Base-by-base conservation (phyloP, 2,888 invertebrate genomes). In the Zhuqinia jingwanae region DNA sequence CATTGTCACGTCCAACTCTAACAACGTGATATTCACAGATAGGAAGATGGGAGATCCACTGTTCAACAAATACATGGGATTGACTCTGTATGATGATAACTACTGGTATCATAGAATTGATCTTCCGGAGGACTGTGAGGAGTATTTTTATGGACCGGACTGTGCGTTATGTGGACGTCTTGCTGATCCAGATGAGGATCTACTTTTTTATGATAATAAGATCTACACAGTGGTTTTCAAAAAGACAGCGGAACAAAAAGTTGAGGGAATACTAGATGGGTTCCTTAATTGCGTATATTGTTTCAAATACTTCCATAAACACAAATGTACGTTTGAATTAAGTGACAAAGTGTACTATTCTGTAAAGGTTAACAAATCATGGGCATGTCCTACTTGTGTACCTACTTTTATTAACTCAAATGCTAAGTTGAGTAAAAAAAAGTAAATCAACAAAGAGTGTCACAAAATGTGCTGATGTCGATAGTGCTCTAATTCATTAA, bases 381-480 rank as follows among this genome's bases (percentile, higher is more conserved):
- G 60, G 60, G 10, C 60, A 60, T 60, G 60, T 60, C 60, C 60
- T 8, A 20, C 11, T 20, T 60, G 60, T 60, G 60, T 60, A 11
- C 60, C 60, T 60, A 17, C 1, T 15, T 60, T 60, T 60, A 50
- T 13, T 50, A 3, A 8, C 8, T 3, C 2, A 3, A 50, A 8
- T 2, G 13, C 5, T 42, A 11, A 42, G 5, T 5, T 8, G 6
- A 42, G 11, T 42, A 42, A 42, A 8, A 42, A 8, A 42, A 42
- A 8, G 45, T 8, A 42, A 8, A 11, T 11, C 5, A 42, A 42
- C 5, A n/a, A n/a, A n/a, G n/a, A n/a, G n/a, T n/a, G n/a, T n/a
- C 36, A 36, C 36, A 36, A 36, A 36, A 36, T 6, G 8, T 6
- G 3, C 8, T 8, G 8, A 36, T 36, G 36, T 50, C 3, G 13